Percentiles rank a stretch among this genome's conserved stretches.
phyloP scores from a whole-genome alignment of 2,113 vertebrate genomes.

The Nanger granti region DNA sequence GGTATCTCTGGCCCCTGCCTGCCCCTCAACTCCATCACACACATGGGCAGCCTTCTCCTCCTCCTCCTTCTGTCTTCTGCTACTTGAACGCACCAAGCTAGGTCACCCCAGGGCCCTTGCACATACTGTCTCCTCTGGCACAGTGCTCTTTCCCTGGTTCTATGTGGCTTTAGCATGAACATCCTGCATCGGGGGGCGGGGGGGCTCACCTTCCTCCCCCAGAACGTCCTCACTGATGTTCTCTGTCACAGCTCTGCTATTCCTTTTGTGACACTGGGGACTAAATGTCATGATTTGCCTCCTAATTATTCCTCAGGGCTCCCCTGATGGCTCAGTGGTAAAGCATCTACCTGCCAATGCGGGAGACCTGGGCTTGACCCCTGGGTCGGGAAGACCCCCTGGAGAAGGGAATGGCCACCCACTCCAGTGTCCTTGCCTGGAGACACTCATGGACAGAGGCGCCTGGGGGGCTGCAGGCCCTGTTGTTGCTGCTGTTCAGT shows the following conservation, averaged over 20 bases:
- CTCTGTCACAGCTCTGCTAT: neutral
- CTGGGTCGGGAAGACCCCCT: neutral
- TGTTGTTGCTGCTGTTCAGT: fast-evolving
- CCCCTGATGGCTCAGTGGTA: neutral
- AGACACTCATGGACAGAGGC: neutral
- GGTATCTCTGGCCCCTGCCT: neutral
- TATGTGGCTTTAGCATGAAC: neutral
- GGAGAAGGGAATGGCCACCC: neutral
- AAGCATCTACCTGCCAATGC: neutral
- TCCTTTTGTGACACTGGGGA: neutral
- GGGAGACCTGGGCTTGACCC: neutral
- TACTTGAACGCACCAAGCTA: neutral
- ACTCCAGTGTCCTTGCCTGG: neutral
- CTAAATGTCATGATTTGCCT: neutral
- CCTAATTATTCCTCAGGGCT: neutral
- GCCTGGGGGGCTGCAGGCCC: neutral
- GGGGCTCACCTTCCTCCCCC: fast-evolving
- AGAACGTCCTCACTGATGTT: fast-evolving
- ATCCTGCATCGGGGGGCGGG: neutral
- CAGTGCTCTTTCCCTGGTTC: neutral
- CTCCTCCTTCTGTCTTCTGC: neutral
- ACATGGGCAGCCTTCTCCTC: neutral
- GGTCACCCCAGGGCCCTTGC: neutral
- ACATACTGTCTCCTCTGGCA: neutral
- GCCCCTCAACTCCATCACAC: neutral